phyloP scores from a whole-genome alignment of 2,113 vertebrate genomes.

The Proterorhinus semilunaris region DNA sequence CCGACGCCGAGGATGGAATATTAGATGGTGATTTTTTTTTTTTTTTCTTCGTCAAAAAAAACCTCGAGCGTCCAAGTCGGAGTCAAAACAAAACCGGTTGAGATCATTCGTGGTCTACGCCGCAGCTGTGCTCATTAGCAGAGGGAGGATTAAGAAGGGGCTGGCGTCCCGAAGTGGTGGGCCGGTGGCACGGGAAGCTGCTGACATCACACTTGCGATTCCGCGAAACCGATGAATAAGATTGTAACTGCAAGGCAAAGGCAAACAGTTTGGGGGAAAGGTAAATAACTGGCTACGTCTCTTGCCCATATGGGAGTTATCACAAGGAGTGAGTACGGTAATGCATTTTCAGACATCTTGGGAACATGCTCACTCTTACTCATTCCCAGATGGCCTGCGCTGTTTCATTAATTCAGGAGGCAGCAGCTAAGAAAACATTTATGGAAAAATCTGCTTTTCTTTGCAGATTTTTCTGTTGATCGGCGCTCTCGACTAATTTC shows the following conservation, averaged over 20 bases:
- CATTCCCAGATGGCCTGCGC: conserved; percentile 73
- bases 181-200: conserved; percentile 20
- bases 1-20: conserved; percentile 33
- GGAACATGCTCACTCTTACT: conserved; percentile 61
- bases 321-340: conserved; percentile 64
- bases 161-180: conserved; percentile 35
- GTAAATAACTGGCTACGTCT: conserved; percentile 43
- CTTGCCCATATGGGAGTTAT: conserved; percentile 69
- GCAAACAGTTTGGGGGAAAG: conserved; percentile 44
- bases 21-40: conserved; percentile 28
- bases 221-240: conserved; percentile 43
- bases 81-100: conserved; percentile 67
- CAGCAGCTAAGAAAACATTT: conserved; percentile 36
- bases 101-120: conserved; percentile 54
- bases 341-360: conserved; percentile 63
- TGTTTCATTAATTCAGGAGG: conserved; percentile 71
- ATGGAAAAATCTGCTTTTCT: conserved; percentile 65
- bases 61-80: conserved; percentile 35
- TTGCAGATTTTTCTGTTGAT: conserved; percentile 52
- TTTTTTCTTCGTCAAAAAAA: conserved; percentile 5
- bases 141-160: conserved; percentile 48
- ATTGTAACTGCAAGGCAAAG: conserved; percentile 35
- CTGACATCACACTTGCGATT: conserved; percentile 27
- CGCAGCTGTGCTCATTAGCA: conserved; percentile 74
- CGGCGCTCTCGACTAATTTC: too few species aligned